Percentiles rank a stretch among this genome's conserved stretches.
Conservation (phyloP, 2,888 invertebrate genomes). For the Boloria euphrosyne region DNA sequence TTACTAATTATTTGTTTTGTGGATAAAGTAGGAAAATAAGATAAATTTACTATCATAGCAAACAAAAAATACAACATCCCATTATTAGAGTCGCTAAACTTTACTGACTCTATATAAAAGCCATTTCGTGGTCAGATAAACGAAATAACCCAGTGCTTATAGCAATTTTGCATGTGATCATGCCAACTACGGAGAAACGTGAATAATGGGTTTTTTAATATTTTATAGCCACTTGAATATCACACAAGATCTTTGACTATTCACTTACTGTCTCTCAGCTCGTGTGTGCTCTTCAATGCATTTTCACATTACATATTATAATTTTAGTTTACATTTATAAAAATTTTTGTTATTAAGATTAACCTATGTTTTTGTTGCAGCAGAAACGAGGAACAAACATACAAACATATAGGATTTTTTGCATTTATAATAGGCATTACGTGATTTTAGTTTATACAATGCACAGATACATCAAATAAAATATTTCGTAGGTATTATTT, state of each 20-base stretch:
- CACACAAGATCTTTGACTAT: neutral
- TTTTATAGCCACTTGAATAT: neutral
- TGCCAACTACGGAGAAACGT: slow-evolving; percentile 24
- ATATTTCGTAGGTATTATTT: too few species aligned
- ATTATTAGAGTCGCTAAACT: slow-evolving; percentile 46
- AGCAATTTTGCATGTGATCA: slow-evolving; percentile 47
- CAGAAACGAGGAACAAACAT: too few species aligned
- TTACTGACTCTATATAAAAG: slow-evolving; percentile 53
- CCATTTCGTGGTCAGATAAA: slow-evolving; percentile 75
- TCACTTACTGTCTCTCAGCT: too few species aligned
- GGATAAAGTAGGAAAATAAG: neutral
- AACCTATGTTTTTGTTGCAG: too few species aligned
- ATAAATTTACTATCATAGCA: neutral
- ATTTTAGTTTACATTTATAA: too few species aligned
- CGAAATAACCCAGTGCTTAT: slow-evolving; percentile 65
- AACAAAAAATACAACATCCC: slow-evolving; percentile 6
- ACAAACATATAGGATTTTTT: too few species aligned
- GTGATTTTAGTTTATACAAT: too few species aligned
- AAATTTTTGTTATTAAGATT: too few species aligned
- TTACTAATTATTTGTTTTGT: neutral
- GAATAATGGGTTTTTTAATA: slow-evolving; percentile 8
- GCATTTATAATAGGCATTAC: too few species aligned
- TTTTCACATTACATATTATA: too few species aligned
- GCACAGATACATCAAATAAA: too few species aligned
- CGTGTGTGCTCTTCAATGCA: too few species aligned